These are phyloP conservation scores for Chrysogorgia sp. DNA, from an alignment of 92 coral and sea anemone species.

Conservation along the genomic window DNA sequence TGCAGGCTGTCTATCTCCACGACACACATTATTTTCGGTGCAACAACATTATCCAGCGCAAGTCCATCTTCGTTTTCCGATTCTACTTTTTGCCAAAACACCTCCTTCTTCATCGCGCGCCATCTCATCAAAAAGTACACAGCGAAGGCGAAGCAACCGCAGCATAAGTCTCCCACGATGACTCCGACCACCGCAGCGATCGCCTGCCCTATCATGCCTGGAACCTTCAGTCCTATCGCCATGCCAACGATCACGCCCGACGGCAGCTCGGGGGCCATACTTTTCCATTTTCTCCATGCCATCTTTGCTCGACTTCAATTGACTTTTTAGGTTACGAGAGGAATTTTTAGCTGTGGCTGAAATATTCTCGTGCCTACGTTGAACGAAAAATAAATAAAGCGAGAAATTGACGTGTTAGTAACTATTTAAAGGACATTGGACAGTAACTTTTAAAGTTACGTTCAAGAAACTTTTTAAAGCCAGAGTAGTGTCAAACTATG, in stretches of 20 bases:
- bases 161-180: background rate
- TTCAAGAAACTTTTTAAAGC: too few relatives aligned
- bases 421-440: too few relatives aligned
- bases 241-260: conserved; percentile 14
- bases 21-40: background rate
- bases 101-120: background rate
- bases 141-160: background rate
- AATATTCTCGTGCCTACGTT: background rate
- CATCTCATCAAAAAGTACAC: background rate
- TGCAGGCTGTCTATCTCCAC: background rate
- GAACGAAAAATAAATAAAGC: background rate
- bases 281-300: background rate
- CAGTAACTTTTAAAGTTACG: too few relatives aligned
- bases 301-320: conserved; percentile 9
- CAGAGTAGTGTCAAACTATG: too few relatives aligned
- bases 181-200: conserved; percentile 5
- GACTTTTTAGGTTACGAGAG: conserved; percentile 5
- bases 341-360: background rate
- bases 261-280: background rate
- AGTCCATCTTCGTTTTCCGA: conserved; percentile 2
- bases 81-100: background rate
- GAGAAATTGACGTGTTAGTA: background rate
- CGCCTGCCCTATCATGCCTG: background rate
- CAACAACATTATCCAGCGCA: background rate
- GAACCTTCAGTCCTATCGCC: background rate